Percentiles rank a stretch among this genome's conserved stretches.
Evolutionary conservation across 2,797 vertebrate genomes (phyloP).

Genomic region (Numenius phaeopus): DNA sequence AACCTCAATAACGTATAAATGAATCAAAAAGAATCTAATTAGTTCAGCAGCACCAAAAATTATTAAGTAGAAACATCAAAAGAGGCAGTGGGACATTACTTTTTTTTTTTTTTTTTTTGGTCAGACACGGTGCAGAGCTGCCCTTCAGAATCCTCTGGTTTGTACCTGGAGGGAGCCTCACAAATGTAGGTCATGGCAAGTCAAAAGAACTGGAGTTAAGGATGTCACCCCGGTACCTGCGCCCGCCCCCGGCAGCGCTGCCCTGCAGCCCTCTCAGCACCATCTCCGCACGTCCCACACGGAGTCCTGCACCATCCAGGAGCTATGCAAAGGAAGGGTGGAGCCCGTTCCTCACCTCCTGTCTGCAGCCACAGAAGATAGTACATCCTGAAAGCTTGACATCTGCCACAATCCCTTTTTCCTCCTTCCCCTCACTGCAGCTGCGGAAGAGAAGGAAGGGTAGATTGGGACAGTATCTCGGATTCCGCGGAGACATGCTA

Average conservation of each 20-base stretch:
- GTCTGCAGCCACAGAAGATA: not conserved
- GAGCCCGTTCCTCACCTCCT: conserved; percentile 34
- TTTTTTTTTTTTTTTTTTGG: not conserved
- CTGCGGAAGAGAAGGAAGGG: not conserved
- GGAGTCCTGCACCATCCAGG: not conserved
- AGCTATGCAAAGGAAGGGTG: conserved; percentile 43
- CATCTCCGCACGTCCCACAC: not conserved
- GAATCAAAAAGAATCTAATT: conserved; percentile 50
- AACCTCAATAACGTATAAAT: conserved; percentile 22
- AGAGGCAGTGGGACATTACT: not conserved
- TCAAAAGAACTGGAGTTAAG: not conserved
- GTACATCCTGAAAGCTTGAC: conserved; percentile 27
- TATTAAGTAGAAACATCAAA: conserved; percentile 46
- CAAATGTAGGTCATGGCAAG: not conserved
- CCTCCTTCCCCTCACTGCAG: not conserved
- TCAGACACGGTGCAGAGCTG: not conserved
- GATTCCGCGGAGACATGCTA: fast-evolving
- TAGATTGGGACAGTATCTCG: fast-evolving
- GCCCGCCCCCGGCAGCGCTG: not conserved
- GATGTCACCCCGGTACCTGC: not conserved
- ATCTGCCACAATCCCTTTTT: not conserved
- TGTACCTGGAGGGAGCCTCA: not conserved
- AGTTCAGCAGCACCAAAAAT: conserved; percentile 30
- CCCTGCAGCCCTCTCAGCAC: not conserved
- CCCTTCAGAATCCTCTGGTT: not conserved